A percentile compares a stretch with the other conserved stretches of the same genome.
Conservation (phyloP, 2,797 vertebrate genomes). For the Chanos chanos region DNA sequence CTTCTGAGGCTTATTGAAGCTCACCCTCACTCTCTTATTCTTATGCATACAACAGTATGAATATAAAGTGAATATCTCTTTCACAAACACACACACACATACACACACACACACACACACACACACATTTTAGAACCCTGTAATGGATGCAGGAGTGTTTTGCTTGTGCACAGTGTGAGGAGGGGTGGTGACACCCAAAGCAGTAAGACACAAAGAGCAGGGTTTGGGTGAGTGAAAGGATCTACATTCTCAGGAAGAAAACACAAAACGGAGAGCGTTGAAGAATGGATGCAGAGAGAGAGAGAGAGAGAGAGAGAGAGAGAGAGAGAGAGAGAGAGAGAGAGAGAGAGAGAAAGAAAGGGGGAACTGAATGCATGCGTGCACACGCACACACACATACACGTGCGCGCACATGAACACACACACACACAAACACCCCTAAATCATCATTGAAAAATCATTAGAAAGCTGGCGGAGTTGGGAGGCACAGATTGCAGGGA, state of each 20-base stretch:
- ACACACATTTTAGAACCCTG: neutral
- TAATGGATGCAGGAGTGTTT: slow-evolving; percentile 9
- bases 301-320: too few relatives aligned
- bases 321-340: too few relatives aligned
- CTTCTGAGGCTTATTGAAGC: slow-evolving; percentile 12
- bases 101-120: neutral
- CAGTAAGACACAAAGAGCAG: slow-evolving; percentile 20
- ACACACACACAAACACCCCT: slow-evolving; percentile 25
- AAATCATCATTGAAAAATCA: slow-evolving; percentile 88
- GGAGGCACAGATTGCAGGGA: slow-evolving; percentile 80
- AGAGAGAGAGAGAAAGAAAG: too few relatives aligned
- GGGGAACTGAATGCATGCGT: too few relatives aligned
- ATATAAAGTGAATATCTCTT: slow-evolving; percentile 12
- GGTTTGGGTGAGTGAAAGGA: slow-evolving; percentile 5
- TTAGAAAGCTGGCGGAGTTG: slow-evolving; percentile 82
- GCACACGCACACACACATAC: neutral
- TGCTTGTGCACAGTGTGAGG: slow-evolving; percentile 1
- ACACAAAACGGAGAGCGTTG: too few relatives aligned
- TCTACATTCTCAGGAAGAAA: slow-evolving; percentile 48
- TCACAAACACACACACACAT: neutral
- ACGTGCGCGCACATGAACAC: neutral
- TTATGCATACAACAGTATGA: slow-evolving; percentile 2
- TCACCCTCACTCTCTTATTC: neutral
- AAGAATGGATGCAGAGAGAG: too few relatives aligned
- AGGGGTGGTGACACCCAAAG: neutral